Evolutionary conservation across 2,113 vertebrate species (phyloP).

Genomic region (Aptenodytes forsteri): DNA sequence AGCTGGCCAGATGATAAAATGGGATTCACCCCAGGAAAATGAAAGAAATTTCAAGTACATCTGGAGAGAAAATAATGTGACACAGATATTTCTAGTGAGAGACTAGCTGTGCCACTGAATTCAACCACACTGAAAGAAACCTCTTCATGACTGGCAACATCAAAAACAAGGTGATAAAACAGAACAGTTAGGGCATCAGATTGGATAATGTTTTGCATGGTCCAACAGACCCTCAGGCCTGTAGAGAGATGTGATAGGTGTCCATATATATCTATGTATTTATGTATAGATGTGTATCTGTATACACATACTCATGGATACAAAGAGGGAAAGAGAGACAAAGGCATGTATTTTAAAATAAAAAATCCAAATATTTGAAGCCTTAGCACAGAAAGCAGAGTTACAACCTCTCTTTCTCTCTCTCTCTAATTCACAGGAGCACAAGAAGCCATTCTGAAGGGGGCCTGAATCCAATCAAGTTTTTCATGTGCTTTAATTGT

Average conservation of each 20-base stretch:
- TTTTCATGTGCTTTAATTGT: neutral
- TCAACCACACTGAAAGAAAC: conserved; percentile 20
- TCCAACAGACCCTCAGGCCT: neutral
- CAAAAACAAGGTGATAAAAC: conserved; percentile 46
- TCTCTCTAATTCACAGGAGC: neutral
- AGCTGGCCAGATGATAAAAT: neutral
- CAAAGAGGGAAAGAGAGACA: neutral
- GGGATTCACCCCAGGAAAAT: neutral
- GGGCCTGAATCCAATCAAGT: neutral
- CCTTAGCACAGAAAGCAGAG: neutral
- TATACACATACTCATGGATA: neutral
- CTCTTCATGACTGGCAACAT: conserved; percentile 22
- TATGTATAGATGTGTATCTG: neutral
- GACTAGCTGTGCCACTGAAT: conserved; percentile 9
- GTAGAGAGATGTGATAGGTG: neutral
- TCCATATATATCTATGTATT: no score
- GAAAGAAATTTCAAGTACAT: neutral
- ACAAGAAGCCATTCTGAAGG: neutral
- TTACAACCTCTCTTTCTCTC: neutral
- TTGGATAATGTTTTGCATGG: neutral
- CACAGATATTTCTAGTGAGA: conserved; percentile 33
- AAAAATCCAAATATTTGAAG: neutral
- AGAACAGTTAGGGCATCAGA: neutral
- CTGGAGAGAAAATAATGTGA: neutral
- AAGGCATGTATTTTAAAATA: neutral